Base-by-base conservation (phyloP, 2,797 vertebrate species). In the Megaceryle alcyon region DNA sequence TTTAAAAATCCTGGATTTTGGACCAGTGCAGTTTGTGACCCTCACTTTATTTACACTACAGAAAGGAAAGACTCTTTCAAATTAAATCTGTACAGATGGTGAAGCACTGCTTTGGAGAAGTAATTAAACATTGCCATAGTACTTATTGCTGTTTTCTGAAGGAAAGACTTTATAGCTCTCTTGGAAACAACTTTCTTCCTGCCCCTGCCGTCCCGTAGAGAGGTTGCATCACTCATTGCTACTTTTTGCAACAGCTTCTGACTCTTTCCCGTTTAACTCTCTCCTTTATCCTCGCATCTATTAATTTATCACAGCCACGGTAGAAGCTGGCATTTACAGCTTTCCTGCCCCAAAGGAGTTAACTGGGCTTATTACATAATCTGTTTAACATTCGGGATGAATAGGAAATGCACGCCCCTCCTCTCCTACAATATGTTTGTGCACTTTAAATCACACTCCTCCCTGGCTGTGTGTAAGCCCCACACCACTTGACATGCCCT, bases 361-460 rank as follows among this genome's bases (percentile, higher is more conserved):
- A 97, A 97, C 51, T 5, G 48, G 15, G 22, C 60, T 94, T 78
- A 92, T 97, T 96, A 86, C 94, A 88, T 35, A 92, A 94, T 86
- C 88, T 51, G 80, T 87, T 92, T 78, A 94, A 87, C 92, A 61
- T 44, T 94, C n/a, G 7, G 61, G 88, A 66, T 89, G 93, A 73
- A 95, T 88, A 90, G 69, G 77, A 90, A 94, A 94, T 1, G 9
- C 89, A 71, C 12, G 91, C 96, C 93, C 88, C 86, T 91, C 69
- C 88, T 89, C 90, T 82, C n/a, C 68, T 63, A 26, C 77, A 46
- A 22, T 29, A 71, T 9, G 75, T 81, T 82, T 20, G 86, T 1
- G 39, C 37, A 0, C 78, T 44, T 33, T 71, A 60, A 92, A 78
- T 25, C 16, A 1, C 71, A 5, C 65, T 86, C 15, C 65, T 83